Conservation (phyloP, 92 coral and sea anemone genomes). For the Phenganax stokvisi region DNA sequence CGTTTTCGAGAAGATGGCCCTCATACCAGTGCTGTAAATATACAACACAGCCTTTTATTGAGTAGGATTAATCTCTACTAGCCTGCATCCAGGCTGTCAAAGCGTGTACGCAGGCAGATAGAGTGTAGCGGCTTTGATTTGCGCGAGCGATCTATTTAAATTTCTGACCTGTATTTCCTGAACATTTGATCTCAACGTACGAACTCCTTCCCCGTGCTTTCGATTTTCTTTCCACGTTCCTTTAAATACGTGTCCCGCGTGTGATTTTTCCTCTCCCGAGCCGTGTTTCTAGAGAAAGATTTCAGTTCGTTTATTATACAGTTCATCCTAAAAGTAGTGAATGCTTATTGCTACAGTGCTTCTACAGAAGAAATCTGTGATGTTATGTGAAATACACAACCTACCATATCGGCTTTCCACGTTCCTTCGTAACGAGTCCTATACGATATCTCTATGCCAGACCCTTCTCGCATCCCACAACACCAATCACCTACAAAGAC, state of each 20-base stretch:
- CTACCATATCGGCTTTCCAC: slow-evolving; percentile 87
- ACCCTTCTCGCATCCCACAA: slow-evolving; percentile 75
- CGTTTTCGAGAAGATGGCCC: slow-evolving; percentile 64
- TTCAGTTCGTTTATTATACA: neutral
- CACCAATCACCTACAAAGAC: slow-evolving; percentile 68
- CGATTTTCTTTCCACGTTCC: slow-evolving; percentile 86
- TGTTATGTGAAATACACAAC: neutral
- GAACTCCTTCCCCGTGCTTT: slow-evolving; percentile 72
- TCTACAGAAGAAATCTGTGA: neutral
- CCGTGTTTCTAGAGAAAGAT: slow-evolving; percentile 68
- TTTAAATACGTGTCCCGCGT: slow-evolving; percentile 66
- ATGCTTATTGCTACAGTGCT: neutral
- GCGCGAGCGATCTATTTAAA: neutral
- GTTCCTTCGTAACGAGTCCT: slow-evolving; percentile 68
- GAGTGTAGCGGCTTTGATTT: too few species aligned
- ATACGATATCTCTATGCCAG: slow-evolving; percentile 62
- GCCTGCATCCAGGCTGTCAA: neutral
- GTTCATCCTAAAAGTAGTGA: neutral
- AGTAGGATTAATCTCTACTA: too few species aligned
- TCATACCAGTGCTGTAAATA: slow-evolving; percentile 70
- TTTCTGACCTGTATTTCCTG: slow-evolving; percentile 65
- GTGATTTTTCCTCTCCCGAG: slow-evolving; percentile 59
- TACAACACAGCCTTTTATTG: neutral
- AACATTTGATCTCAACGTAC: slow-evolving; percentile 52
- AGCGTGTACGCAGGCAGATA: too few species aligned